These are phyloP conservation scores for Macropus fuliginosus DNA, from an alignment of 2,797 vertebrate species.

Conservation along the genomic window DNA sequence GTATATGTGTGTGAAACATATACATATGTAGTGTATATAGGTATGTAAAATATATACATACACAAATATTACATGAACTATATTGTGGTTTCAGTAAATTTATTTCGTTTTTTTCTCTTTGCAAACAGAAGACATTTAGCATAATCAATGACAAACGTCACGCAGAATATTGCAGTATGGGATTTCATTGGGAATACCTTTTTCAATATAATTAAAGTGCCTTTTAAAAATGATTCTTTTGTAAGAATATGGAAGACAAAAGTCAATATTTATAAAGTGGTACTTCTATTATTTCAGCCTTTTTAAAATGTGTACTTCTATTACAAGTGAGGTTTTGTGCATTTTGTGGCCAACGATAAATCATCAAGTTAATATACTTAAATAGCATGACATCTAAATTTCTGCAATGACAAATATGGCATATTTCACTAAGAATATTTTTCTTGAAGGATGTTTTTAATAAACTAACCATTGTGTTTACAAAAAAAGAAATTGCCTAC, in stretches of 20 bases:
- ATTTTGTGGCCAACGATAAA: conserved; percentile 60
- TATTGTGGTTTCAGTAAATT: not conserved
- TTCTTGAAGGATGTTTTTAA: conserved; percentile 47
- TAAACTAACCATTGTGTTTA: not conserved
- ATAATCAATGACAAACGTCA: conserved; percentile 50
- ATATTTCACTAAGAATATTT: conserved; percentile 9
- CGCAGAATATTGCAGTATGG: not conserved
- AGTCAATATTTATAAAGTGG: conserved; percentile 49
- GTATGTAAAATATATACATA: too few species aligned
- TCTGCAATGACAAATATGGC: not conserved
- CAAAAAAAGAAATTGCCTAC: not conserved
- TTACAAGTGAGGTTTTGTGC: conserved; percentile 44
- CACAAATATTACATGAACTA: not conserved
- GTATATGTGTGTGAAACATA: not conserved
- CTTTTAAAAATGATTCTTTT: conserved; percentile 53
- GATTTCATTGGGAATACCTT: conserved; percentile 58
- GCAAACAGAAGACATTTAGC: conserved; percentile 32
- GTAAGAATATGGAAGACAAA: conserved; percentile 26
- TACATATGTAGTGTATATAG: not conserved
- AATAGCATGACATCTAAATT: conserved; percentile 58
- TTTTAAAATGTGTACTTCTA: conserved; percentile 40
- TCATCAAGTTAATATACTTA: conserved; percentile 13
- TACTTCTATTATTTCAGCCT: conserved; percentile 32
- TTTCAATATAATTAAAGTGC: conserved; percentile 50
- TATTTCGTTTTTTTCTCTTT: conserved; percentile 12